Evolutionary conservation across 2,113 vertebrate species (phyloP).

Genomic region (Hydrolagus affinis): DNA sequence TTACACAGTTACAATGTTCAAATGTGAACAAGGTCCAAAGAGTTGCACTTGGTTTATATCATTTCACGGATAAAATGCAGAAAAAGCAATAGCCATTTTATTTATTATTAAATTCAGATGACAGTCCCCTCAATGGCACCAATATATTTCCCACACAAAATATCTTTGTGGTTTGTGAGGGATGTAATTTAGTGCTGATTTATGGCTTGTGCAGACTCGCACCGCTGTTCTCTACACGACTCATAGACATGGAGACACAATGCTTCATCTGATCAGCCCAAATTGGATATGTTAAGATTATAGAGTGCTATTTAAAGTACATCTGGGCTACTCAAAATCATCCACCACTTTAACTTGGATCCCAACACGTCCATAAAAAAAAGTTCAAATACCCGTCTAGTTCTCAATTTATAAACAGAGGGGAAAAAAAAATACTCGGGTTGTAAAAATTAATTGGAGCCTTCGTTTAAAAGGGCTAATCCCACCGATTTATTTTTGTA

Average conservation of each 20-base stretch:
- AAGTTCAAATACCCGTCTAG: not conserved
- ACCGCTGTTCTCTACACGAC: not conserved
- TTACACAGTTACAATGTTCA: not conserved
- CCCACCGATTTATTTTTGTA: not conserved
- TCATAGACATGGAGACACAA: not conserved
- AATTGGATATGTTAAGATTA: not conserved
- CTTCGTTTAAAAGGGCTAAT: not conserved
- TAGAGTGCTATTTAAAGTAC: not conserved
- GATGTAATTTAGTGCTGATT: not conserved
- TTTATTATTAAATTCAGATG: not conserved
- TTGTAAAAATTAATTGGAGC: not conserved
- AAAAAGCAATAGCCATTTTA: not conserved
- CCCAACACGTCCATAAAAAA: not conserved
- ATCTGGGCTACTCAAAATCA: not conserved
- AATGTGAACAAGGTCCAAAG: not conserved
- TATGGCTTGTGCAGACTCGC: not conserved
- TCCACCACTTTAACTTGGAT: not conserved
- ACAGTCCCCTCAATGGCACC: not conserved
- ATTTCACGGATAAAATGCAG: not conserved
- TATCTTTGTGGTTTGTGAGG: conserved; percentile 1
- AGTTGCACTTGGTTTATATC: not conserved
- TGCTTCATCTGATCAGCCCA: not conserved
- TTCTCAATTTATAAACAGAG: not conserved
- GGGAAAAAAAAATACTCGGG: not conserved
- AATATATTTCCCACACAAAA: not conserved